Evolutionary conservation across 2,797 vertebrate genomes (phyloP).

Genomic region (Cyclopterus lumpus): DNA sequence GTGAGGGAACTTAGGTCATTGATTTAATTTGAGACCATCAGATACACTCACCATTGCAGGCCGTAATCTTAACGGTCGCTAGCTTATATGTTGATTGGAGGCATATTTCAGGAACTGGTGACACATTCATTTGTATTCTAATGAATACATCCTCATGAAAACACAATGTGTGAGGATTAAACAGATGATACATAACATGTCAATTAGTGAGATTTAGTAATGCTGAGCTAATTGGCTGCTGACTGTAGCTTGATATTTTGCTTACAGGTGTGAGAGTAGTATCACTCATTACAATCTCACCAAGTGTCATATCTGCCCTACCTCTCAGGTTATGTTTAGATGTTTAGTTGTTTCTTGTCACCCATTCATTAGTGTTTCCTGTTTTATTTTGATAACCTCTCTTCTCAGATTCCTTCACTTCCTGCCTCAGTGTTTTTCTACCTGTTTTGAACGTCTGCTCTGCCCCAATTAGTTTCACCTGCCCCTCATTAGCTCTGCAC

Average conservation of each 20-base stretch:
- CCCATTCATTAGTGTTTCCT: too few species aligned
- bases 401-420: too few species aligned
- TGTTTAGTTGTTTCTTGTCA: too few species aligned
- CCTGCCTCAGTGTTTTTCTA: too few species aligned
- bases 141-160: too few species aligned
- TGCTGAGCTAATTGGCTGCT: not conserved
- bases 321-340: too few species aligned
- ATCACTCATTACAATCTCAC: not conserved
- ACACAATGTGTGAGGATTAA: not conserved
- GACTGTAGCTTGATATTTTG: not conserved
- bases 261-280: not conserved
- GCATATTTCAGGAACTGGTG: conserved; percentile 17
- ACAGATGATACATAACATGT: not conserved
- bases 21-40: conserved; percentile 24
- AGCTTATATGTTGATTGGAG: conserved; percentile 31
- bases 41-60: conserved; percentile 7
- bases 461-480: not conserved
- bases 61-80: conserved; percentile 10
- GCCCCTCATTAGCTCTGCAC: not conserved
- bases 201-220: not conserved
- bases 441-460: not conserved
- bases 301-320: not conserved
- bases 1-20: conserved; percentile 13
- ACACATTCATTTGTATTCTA: conserved; percentile 22
- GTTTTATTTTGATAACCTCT: too few species aligned